Evolutionary conservation across 2,113 vertebrate genomes (phyloP).

Genomic region (Nipponia nippon): DNA sequence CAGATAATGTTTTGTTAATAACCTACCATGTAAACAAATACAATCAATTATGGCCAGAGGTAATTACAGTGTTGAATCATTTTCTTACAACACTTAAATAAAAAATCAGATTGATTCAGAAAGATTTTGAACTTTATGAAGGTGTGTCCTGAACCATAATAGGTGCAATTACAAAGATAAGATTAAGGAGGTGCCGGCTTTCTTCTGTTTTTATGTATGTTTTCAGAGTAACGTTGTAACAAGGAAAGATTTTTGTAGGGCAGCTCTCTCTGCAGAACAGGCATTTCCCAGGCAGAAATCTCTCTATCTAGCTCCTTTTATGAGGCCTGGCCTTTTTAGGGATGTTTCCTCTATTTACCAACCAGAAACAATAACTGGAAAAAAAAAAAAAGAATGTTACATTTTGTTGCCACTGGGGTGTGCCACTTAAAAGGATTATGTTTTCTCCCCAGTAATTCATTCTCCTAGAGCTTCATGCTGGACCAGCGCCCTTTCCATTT

Average conservation of each 20-base stretch:
- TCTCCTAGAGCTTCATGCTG: neutral
- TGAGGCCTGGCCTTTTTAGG: neutral
- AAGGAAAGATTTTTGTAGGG: neutral
- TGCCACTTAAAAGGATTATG: slow-evolving; percentile 34
- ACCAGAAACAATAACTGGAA: neutral
- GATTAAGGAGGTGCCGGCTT: slow-evolving; percentile 8
- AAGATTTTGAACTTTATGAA: neutral
- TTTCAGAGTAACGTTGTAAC: neutral
- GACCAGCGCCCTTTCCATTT: neutral
- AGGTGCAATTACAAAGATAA: slow-evolving; percentile 28
- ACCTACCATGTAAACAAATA: slow-evolving; percentile 8
- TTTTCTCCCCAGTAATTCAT: neutral
- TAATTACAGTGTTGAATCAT: slow-evolving; percentile 29
- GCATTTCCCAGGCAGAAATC: neutral
- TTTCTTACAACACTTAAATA: slow-evolving; percentile 32
- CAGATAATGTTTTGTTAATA: slow-evolving; percentile 25
- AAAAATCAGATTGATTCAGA: slow-evolving; percentile 12
- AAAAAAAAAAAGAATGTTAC: neutral
- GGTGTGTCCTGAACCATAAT: slow-evolving; percentile 3
- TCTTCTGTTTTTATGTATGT: neutral
- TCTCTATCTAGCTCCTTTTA: neutral
- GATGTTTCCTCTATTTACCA: neutral
- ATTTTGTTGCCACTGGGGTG: slow-evolving; percentile 52
- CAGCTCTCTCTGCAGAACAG: neutral
- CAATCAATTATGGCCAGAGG: slow-evolving; percentile 7